Conservation (phyloP, 2,113 vertebrate genomes). For the Carassius gibelio region DNA sequence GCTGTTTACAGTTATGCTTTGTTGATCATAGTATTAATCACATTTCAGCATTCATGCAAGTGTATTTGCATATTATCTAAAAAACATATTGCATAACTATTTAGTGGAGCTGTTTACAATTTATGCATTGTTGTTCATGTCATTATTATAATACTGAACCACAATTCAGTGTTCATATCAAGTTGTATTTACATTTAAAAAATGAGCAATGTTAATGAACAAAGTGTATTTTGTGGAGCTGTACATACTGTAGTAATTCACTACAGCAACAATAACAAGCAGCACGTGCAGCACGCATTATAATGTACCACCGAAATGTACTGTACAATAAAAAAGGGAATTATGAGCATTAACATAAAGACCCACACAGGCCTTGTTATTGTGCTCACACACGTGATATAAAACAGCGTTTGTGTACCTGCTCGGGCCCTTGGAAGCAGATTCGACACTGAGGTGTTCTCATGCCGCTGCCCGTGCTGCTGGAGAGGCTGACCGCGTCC, state of each 20-base stretch:
- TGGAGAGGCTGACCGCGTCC: constrained; percentile 87
- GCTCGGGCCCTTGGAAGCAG: constrained; percentile 92
- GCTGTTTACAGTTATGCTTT: neutral
- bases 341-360: neutral
- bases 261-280: constrained; percentile 4
- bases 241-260: neutral
- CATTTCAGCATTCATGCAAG: neutral
- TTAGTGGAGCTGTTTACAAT: no score
- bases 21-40: neutral
- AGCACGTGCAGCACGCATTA: neutral
- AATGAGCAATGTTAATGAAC: neutral
- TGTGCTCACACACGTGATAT: neutral
- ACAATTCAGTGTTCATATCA: no score
- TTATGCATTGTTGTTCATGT: no score
- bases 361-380: neutral
- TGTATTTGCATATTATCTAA: neutral
- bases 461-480: constrained; percentile 85
- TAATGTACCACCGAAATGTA: no score
- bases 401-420: constrained; percentile 72
- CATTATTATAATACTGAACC: no score
- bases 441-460: constrained; percentile 90
- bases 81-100: no score
- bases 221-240: neutral
- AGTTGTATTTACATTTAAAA: neutral
- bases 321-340: neutral